A percentile compares a stretch with the other conserved stretches of the same genome.
phyloP scores from a whole-genome alignment of 2,113 vertebrate genomes.

The Fulmarus glacialis region DNA sequence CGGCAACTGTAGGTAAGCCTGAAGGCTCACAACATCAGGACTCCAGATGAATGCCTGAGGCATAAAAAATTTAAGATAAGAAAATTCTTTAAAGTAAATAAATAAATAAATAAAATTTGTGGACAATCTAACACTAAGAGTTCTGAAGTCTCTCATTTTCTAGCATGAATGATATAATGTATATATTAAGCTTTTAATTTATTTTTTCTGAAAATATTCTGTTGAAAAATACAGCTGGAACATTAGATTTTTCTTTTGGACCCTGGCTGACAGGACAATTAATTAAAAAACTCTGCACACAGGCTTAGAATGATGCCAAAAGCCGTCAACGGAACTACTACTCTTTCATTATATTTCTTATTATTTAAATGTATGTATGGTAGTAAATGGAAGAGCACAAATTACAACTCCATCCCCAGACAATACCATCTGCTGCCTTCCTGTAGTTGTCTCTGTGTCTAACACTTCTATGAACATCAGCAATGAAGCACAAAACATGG shows the following conservation, averaged over 20 bases:
- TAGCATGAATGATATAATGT: not conserved
- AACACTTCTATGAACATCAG: not conserved
- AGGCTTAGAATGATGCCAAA: not conserved
- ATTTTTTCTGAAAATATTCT: not conserved
- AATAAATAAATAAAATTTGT: not conserved
- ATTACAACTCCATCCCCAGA: not conserved
- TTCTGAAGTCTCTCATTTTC: not conserved
- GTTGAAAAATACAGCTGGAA: not conserved
- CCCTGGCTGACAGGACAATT: not conserved
- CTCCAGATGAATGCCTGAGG: not conserved
- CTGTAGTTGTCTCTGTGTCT: not conserved
- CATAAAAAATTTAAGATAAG: not conserved
- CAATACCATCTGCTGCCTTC: conserved; percentile 3
- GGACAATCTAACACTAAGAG: not conserved
- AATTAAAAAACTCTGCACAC: not conserved
- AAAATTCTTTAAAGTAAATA: not conserved
- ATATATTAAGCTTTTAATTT: not conserved
- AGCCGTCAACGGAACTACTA: not conserved
- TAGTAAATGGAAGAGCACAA: conserved; percentile 2
- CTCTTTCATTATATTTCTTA: not conserved
- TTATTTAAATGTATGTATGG: not conserved
- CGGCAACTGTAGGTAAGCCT: not conserved
- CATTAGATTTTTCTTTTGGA: not conserved
- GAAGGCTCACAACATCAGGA: not conserved
- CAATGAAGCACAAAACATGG: not conserved